A percentile compares a stretch with the other conserved stretches of the same genome.
Conservation (phyloP, 2,113 vertebrate genomes). For the Ctenodactylus gundi region DNA sequence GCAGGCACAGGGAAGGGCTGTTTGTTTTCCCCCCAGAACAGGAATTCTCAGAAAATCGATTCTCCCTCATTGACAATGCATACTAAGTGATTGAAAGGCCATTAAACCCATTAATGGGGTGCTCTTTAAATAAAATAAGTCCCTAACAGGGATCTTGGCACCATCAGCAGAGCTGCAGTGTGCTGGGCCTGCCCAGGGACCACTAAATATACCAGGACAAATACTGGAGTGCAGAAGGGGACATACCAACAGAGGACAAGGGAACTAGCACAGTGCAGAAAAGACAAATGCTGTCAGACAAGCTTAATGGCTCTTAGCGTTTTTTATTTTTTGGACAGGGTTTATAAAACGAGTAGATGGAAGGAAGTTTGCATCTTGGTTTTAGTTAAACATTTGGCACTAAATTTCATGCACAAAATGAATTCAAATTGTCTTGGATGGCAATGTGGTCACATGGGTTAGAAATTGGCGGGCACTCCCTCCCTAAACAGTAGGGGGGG, state of each 20-base stretch:
- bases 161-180: constrained; percentile 47
- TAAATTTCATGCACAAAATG: constrained; percentile 72
- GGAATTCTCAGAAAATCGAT: constrained; percentile 74
- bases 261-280: background rate
- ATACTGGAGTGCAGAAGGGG: background rate
- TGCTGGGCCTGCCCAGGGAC: constrained; percentile 25
- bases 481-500: background rate
- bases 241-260: background rate
- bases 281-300: constrained; percentile 51
- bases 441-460: constrained; percentile 37
- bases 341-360: constrained; percentile 54
- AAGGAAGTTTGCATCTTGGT: constrained; percentile 72
- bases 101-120: constrained; percentile 77
- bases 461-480: constrained; percentile 35
- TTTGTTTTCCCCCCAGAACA: constrained; percentile 69
- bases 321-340: constrained; percentile 70
- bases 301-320: constrained; percentile 61
- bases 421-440: constrained; percentile 72
- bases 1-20: constrained; percentile 28
- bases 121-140: constrained; percentile 78
- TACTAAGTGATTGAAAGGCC: constrained; percentile 76
- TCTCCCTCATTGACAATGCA: constrained; percentile 75
- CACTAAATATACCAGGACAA: constrained; percentile 61
- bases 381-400: constrained; percentile 77
- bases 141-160: constrained; percentile 75